Evolutionary conservation across 2,888 invertebrate genomes (phyloP).

Genomic region (Troides aeacus): DNA sequence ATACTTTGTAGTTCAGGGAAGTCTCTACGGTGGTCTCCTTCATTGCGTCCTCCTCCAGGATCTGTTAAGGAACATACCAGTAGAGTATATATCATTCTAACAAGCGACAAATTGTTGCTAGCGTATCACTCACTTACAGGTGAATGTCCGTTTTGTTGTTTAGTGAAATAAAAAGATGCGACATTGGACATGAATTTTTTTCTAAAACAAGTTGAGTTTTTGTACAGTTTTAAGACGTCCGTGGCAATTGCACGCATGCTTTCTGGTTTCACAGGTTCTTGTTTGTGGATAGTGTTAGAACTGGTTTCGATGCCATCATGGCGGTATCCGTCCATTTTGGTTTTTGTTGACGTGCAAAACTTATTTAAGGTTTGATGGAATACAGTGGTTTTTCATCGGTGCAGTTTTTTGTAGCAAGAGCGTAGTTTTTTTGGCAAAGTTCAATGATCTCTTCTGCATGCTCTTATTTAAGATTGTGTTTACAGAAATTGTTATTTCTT

Average conservation of each 20-base stretch:
- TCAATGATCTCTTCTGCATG: too few species aligned
- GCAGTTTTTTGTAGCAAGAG: conserved; percentile 4
- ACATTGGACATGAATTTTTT: too few species aligned
- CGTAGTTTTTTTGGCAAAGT: background rate
- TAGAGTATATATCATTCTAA: background rate
- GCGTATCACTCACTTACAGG: too few species aligned
- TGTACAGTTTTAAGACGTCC: conserved; percentile 7
- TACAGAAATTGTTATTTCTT: too few species aligned
- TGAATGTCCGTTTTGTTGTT: too few species aligned
- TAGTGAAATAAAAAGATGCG: too few species aligned
- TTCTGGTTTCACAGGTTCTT: conserved; percentile 10
- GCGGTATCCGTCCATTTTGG: background rate
- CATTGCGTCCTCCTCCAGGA: too few species aligned
- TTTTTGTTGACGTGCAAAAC: conserved; percentile 24
- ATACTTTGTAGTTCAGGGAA: too few species aligned
- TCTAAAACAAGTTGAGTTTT: background rate
- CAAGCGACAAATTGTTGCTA: background rate
- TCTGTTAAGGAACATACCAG: background rate
- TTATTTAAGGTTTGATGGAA: conserved; percentile 24
- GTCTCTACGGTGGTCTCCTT: too few species aligned
- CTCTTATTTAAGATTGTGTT: too few species aligned
- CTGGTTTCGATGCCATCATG: conserved; percentile 12
- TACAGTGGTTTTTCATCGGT: conserved; percentile 2
- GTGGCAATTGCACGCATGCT: background rate
- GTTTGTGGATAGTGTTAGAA: background rate